Percentiles rank a stretch among this genome's conserved stretches.
Evolutionary conservation across 2,888 invertebrate genomes (phyloP).

Genomic region (Cylloceria caligata): DNA sequence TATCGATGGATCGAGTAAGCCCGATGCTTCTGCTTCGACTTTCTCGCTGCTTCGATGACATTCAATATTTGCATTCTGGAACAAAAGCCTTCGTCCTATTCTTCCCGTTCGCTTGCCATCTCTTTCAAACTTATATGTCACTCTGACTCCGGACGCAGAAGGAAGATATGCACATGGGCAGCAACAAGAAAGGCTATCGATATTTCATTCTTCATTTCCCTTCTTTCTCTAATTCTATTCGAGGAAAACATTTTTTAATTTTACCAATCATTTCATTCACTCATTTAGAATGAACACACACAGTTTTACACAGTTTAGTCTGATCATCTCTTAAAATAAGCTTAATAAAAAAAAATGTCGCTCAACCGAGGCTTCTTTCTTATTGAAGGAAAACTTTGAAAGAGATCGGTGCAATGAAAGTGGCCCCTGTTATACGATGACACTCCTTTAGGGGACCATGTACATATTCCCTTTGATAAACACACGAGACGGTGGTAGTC

Average conservation of each 20-base stretch:
- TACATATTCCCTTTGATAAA: not conserved
- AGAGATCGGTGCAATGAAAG: conserved; percentile 23
- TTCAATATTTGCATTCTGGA: conserved; percentile 64
- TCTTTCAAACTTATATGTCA: not conserved
- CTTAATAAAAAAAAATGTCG: not conserved
- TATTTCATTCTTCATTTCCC: not conserved
- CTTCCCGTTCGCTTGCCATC: conserved; percentile 10
- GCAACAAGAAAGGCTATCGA: not conserved
- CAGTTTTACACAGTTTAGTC: not conserved
- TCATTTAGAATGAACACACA: not conserved
- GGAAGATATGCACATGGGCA: not conserved
- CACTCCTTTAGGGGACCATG: not conserved
- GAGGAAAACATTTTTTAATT: not conserved
- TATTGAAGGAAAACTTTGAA: not conserved
- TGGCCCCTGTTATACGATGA: not conserved
- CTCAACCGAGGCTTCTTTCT: not conserved
- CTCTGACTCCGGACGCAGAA: not conserved
- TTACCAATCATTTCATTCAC: not conserved
- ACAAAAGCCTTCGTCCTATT: conserved; percentile 43
- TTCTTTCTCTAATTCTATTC: not conserved
- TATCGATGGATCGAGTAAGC: conserved; percentile 24
- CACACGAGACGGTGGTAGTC: no score
- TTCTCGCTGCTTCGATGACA: conserved; percentile 25
- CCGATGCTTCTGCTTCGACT: conserved; percentile 2
- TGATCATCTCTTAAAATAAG: not conserved